These are phyloP conservation scores for Galaxea fascicularis DNA, from an alignment of 92 coral and sea anemone species.

Conservation along the genomic window DNA sequence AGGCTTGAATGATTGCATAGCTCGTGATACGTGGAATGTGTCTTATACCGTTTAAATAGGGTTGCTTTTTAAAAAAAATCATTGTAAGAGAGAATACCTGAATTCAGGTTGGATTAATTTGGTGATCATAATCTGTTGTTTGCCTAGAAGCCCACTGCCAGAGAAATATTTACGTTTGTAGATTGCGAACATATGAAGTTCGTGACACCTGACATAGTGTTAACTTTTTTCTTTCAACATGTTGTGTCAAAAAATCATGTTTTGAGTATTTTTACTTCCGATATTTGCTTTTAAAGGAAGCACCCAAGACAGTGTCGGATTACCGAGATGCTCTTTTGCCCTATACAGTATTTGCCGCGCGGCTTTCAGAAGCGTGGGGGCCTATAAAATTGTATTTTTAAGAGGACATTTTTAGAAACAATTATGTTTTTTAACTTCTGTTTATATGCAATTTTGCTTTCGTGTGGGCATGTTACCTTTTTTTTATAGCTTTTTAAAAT, in stretches of 20 bases:
- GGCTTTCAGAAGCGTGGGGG: background rate
- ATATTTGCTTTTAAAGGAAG: slow-evolving; percentile 25
- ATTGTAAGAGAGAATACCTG: background rate
- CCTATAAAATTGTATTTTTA: background rate
- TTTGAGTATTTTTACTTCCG: slow-evolving; percentile 9
- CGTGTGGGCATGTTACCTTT: background rate
- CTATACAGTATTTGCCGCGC: background rate
- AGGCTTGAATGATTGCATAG: slow-evolving; percentile 12
- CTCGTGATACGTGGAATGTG: background rate
- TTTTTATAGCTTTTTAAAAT: background rate
- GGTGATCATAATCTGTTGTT: background rate
- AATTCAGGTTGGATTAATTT: background rate
- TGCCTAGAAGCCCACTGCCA: slow-evolving; percentile 14
- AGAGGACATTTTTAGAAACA: background rate
- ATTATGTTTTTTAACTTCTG: background rate
- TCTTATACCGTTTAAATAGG: background rate
- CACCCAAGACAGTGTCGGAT: background rate
- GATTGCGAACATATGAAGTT: background rate
- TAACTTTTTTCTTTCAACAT: slow-evolving; percentile 10
- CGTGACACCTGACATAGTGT: slow-evolving; percentile 40
- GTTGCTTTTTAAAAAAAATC: background rate
- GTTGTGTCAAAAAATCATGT: slow-evolving; percentile 30
- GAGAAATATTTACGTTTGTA: slow-evolving; percentile 25
- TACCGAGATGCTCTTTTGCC: background rate
- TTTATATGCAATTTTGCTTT: background rate